These are phyloP conservation scores for Lethenteron camtschaticum DNA, from an alignment of 2,113 vertebrate species.

Conservation along the genomic window DNA sequence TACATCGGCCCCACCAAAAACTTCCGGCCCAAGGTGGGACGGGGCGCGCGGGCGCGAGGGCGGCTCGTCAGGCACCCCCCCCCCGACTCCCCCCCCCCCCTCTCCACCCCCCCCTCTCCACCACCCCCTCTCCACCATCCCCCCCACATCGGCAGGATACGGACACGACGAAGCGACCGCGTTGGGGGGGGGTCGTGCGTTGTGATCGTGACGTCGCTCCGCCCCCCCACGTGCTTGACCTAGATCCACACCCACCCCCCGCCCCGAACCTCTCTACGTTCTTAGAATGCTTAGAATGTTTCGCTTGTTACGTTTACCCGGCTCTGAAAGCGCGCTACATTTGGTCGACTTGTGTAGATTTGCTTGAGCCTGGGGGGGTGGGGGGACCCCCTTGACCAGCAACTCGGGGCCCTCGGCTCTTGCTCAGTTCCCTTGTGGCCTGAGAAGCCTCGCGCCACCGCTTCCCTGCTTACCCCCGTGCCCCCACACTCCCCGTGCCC, in stretches of 20 bases:
- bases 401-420: background rate
- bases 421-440: no score
- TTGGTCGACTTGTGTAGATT: background rate
- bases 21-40: constrained; percentile 65
- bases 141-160: background rate
- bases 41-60: background rate
- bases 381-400: background rate
- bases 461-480: no score
- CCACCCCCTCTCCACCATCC: background rate
- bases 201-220: background rate
- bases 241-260: background rate
- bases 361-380: background rate
- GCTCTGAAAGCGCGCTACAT: background rate
- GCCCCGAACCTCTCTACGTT: accelerated
- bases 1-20: constrained; percentile 67
- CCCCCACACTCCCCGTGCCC: no score
- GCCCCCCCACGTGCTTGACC: background rate
- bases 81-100: background rate
- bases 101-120: background rate
- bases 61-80: background rate
- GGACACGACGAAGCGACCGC: background rate
- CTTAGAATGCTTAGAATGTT: background rate
- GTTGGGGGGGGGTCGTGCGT: no score
- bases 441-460: no score
- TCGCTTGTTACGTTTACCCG: no score